Conservation (phyloP, 1,140 invertebrate species). For the Drosophila athabasca region DNA sequence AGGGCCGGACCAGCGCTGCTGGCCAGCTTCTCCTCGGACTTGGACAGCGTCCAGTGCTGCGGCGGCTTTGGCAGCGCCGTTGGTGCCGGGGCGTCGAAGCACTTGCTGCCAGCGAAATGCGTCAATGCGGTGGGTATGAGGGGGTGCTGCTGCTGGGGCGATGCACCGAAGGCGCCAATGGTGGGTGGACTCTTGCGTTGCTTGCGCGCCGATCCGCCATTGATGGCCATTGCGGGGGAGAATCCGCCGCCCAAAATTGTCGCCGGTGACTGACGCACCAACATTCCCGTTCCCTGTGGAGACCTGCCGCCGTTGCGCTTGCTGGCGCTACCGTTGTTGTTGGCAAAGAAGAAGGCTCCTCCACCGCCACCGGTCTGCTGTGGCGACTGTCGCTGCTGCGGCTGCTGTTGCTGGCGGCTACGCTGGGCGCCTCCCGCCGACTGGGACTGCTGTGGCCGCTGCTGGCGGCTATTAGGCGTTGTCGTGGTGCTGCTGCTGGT, state of each 20-base stretch:
- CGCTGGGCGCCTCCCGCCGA: constrained; percentile 56
- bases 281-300: constrained; percentile 44
- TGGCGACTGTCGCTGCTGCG: constrained; percentile 68
- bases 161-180: constrained; percentile 53
- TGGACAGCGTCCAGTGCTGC: constrained; percentile 85
- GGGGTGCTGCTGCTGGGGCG: constrained; percentile 61
- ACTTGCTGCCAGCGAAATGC: constrained; percentile 87
- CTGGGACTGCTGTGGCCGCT: constrained; percentile 59
- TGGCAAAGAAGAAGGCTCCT: constrained; percentile 68
- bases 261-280: constrained; percentile 72
- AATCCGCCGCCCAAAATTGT: constrained; percentile 77
- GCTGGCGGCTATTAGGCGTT: constrained; percentile 49
- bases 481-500: constrained; percentile 6
- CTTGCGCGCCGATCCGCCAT: constrained; percentile 65
- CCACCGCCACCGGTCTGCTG: constrained; percentile 58
- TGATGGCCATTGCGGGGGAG: constrained; percentile 36
- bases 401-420: constrained; percentile 36
- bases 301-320: constrained; percentile 59
- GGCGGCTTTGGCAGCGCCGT: constrained; percentile 87
- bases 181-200: constrained; percentile 66
- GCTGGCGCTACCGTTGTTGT: constrained; percentile 44
- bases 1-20: constrained; percentile 70
- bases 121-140: constrained; percentile 81
- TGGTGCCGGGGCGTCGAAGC: constrained; percentile 86
- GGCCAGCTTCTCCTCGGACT: constrained; percentile 66